Base-by-base conservation (phyloP, 2,888 invertebrate genomes). In the Odontocolon sp. region DNA sequence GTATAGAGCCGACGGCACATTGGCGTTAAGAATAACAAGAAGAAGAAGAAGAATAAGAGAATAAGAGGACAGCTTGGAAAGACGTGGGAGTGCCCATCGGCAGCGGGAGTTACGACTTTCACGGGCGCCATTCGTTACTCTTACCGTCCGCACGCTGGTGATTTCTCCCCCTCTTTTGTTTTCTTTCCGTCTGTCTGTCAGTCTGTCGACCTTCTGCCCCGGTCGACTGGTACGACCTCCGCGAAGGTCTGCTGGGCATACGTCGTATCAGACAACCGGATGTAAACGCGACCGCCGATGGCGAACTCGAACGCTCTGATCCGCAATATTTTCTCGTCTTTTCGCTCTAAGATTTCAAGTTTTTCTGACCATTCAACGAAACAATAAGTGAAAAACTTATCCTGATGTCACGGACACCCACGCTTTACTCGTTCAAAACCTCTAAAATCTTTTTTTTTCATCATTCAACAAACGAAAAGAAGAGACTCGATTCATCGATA, bases 1-100 rank as follows among this genome's bases (percentile, higher is more conserved):
- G 72, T 47, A 40, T 57, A 63, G 31, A 63, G 50, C 59, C n/a
- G 11, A 31, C 16, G 54, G 16, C 56, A 57, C 57, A 57, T 33
- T 36, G 61, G 36, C n/a, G 52, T 14, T 28, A 54, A 47, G 5
- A 38, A 36, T 16, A 69, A 38, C 9, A 28, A 33, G 21, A 61
- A 28, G 42, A 56, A 16, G 3, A 33, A 56, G 50, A 23, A 71
- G 61, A 57, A 26, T 47, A 61, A 31, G 52, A 68, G 56, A n/a
- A n/a, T n/a, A n/a, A n/a, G n/a, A n/a, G n/a, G n/a, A n/a, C 61
- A 75, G 33, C 64, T n/a, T 23, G 52, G 78, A 73, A 66, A 83
- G 80, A 83, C 84, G 85, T 87, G 83, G 84, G 84, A 84, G 84
- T 83, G 83, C 78, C 84, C 85, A 85, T 87, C 83, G 85, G 79